Percentiles rank a stretch among this genome's conserved stretches.
Conservation (phyloP, 2,888 invertebrate species). For the Neuroscelio doddi region DNA sequence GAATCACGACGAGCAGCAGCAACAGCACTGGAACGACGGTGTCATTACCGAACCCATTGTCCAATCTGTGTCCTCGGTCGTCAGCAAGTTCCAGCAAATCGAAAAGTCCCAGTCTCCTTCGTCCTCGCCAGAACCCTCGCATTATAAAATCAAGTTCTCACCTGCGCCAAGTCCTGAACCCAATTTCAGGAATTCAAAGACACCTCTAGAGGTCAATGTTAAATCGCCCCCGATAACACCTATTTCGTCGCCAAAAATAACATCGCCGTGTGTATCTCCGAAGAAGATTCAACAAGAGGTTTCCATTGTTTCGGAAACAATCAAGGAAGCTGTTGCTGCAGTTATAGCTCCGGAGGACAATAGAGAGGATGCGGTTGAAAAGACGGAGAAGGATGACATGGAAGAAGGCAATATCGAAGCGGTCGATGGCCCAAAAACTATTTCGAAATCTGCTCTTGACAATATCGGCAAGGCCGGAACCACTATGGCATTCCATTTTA, state of each 20-base stretch:
- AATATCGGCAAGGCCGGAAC: constrained; percentile 81
- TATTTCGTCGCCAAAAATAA: constrained; percentile 58
- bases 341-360: constrained; percentile 3
- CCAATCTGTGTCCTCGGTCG: constrained; percentile 69
- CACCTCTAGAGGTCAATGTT: constrained; percentile 53
- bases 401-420: constrained; percentile 41
- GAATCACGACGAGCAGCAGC: too few relatives aligned
- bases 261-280: constrained; percentile 59
- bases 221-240: constrained; percentile 64
- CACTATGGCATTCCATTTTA: constrained; percentile 78
- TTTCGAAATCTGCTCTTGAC: constrained; percentile 78
- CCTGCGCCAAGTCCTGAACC: constrained; percentile 67
- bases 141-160: constrained; percentile 63
- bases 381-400: background rate
- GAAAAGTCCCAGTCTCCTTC: constrained; percentile 65
- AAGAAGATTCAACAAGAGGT: constrained; percentile 48
- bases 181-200: constrained; percentile 46
- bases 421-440: constrained; percentile 69
- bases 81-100: constrained; percentile 68
- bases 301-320: too few relatives aligned
- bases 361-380: background rate
- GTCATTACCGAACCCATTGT: constrained; percentile 65
- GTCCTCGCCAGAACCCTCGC: constrained; percentile 62
- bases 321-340: too few relatives aligned
- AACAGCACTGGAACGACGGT: constrained; percentile 60